Percentiles rank a stretch among this genome's conserved stretches.
phyloP scores from a whole-genome alignment of 2,113 vertebrate genomes.

The Sisor rabdophorus region DNA sequence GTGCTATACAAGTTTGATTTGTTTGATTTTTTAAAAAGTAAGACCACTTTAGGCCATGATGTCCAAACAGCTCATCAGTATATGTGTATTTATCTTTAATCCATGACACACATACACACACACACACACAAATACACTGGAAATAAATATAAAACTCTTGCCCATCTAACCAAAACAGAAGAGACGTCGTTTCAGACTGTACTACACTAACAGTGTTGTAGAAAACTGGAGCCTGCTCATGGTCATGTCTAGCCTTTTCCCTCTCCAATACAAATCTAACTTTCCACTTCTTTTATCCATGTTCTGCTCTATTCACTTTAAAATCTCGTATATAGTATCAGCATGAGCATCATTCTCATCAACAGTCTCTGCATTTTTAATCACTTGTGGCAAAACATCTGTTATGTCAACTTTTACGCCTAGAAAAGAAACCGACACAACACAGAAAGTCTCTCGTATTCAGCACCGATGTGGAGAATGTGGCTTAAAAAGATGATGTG shows the following conservation, averaged over 20 bases:
- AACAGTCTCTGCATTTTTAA: background rate
- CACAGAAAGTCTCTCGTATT: conserved; percentile 1
- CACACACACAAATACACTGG: too few species aligned
- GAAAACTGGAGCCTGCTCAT: conserved; percentile 14
- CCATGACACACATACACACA: too few species aligned
- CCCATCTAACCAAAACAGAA: background rate
- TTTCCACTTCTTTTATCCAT: conserved; percentile 2
- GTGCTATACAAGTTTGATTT: too few species aligned
- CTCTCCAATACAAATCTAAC: conserved; percentile 8
- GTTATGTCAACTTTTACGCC: conserved; percentile 12
- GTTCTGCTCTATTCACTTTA: background rate
- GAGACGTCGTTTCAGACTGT: conserved; percentile 14
- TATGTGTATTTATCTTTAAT: too few species aligned
- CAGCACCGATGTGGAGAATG: background rate
- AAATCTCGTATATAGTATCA: background rate
- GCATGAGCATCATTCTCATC: background rate
- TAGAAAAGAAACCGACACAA: background rate
- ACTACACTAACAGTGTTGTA: conserved; percentile 4
- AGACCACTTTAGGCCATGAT: background rate
- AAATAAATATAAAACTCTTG: too few species aligned
- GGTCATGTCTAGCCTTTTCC: background rate
- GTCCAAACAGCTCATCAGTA: too few species aligned
- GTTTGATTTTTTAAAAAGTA: too few species aligned
- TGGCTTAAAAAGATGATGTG: background rate
- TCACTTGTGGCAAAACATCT: background rate